Evolutionary conservation across 2,113 vertebrate genomes (phyloP), one percentile per base, ranked within the genome.

Genomic region (Spea multiplicata): DNA sequence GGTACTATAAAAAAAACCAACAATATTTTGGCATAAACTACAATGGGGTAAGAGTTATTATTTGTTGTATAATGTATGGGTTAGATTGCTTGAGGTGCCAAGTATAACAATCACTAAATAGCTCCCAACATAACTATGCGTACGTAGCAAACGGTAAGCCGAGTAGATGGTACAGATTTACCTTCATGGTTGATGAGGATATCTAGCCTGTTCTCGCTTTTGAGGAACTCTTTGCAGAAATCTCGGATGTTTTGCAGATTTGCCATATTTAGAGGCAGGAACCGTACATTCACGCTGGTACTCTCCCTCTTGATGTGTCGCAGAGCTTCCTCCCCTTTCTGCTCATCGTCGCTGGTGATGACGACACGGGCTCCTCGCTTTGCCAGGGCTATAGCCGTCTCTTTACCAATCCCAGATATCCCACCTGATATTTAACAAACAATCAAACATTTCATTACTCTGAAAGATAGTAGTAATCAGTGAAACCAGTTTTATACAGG

Each of bases 151-250:
- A 30, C 2, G 2, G 30, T 30, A 30, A 30, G 30, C 30, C 30
- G 30, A 30, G 30, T 30, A 1, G 30, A 30, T 30, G 30, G 30
- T 30, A 30, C 30, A 30, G 5, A 30, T 74, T 84, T 70, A 94
- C 92, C 92, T 83, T 92, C 92, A 68, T 91, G 92, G 70, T 93
- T 93, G 75, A 93, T 88, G 61, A 93, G 85, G 80, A 93, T 85
- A 71, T 94, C 89, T 8, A 94, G 87, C 64, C 85, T 87, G 83
- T 92, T 92, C 86, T 93, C 92, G 61, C 53, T 86, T 72, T 91
- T 88, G 7, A 93, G 79, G 74, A 92, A 92, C 55, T 53, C 84
- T 81, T 86, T 88, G 55, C 88, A 89, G 85, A 93, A 93, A 0
- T 90, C 87, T 46, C 89, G 82, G 4, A 92, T 86, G 44, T 88